Conservation (phyloP, 2,888 invertebrate genomes). For the Ormyrus nitidulus region DNA sequence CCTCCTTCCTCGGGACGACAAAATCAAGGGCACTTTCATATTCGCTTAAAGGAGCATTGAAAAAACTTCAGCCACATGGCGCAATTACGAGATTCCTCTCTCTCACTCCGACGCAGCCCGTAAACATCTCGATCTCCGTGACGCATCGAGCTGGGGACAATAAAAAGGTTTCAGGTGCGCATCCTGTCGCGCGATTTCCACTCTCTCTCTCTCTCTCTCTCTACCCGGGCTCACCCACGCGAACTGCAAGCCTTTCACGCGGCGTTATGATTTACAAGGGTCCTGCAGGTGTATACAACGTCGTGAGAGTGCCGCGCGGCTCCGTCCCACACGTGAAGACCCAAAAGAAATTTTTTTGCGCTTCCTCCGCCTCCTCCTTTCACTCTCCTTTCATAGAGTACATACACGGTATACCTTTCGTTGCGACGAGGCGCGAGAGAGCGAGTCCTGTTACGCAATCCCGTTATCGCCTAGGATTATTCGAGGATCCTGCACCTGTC, state of each 20-base stretch:
- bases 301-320: slow-evolving; percentile 15
- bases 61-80: slow-evolving; percentile 38
- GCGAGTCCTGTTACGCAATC: slow-evolving; percentile 38
- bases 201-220: not conserved
- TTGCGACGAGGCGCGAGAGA: not conserved
- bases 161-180: not conserved
- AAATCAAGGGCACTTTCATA: slow-evolving; percentile 15
- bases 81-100: not conserved
- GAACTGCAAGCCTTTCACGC: slow-evolving; percentile 37
- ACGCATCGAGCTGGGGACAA: not conserved
- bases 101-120: not conserved
- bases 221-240: slow-evolving; percentile 9
- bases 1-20: slow-evolving; percentile 1
- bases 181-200: slow-evolving; percentile 13
- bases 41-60: not conserved
- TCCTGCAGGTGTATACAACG: slow-evolving; percentile 34
- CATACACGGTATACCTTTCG: not conserved
- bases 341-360: slow-evolving; percentile 37
- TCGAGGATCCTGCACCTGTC: slow-evolving; percentile 34
- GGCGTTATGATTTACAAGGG: slow-evolving; percentile 28
- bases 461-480: slow-evolving; percentile 35
- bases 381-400: slow-evolving; percentile 21
- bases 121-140: slow-evolving; percentile 3
- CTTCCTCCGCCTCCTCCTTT: slow-evolving; percentile 13
- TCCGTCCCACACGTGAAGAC: not conserved